Base-by-base conservation (phyloP, 2,888 invertebrate species). In the Dynastes tityus region DNA sequence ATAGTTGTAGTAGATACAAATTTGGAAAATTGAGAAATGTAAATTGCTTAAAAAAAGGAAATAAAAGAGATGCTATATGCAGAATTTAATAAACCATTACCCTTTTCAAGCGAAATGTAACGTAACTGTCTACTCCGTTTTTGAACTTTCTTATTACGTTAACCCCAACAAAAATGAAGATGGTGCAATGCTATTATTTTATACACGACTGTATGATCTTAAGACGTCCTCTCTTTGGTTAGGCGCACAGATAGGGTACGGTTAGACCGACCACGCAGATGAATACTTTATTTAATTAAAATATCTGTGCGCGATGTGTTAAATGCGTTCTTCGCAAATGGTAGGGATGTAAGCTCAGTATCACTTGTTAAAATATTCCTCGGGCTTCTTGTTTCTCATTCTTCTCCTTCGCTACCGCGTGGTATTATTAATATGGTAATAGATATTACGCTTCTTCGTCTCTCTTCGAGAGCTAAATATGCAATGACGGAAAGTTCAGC, bases 231-330 rank as follows among this genome's bases (percentile, higher is more conserved):
- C 22, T 49, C 13, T 16, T 16, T 1, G 49, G 49, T 67, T 49
- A 49, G 4, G 27, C 22, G 49, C 49, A 16, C 9, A 67, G 16
- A 2, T 63, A n/a, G 22, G 22, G 32, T 37, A 58, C 13, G 27
- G 63, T 51, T 51, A 49, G 53, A 68, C 51, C 51, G 68, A 68
- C 68, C 51, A 73, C 29, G 51, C 73, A 37, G 73, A 73, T 73
- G 73, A 73, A 73, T 73, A 73, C 58, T 73, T 58, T 73, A 73
- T 73, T 73, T 73, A 73, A 73, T 73, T 73, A 73, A 73, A 73
- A 73, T 73, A 73, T 73, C 55, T 73, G 58, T n/a, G 73, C 58
- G 73, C 40, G n/a, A 73, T 40, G 55, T 16, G 58, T 40, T 58
- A 22, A 32, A 40, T 11, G 40, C 55, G 51, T 73, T 73, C 16